A percentile compares a stretch with the other conserved stretches of the same genome.
These are phyloP conservation scores for Oenanthe oenanthe DNA, from an alignment of 2,113 vertebrate species.

Conservation along the genomic window DNA sequence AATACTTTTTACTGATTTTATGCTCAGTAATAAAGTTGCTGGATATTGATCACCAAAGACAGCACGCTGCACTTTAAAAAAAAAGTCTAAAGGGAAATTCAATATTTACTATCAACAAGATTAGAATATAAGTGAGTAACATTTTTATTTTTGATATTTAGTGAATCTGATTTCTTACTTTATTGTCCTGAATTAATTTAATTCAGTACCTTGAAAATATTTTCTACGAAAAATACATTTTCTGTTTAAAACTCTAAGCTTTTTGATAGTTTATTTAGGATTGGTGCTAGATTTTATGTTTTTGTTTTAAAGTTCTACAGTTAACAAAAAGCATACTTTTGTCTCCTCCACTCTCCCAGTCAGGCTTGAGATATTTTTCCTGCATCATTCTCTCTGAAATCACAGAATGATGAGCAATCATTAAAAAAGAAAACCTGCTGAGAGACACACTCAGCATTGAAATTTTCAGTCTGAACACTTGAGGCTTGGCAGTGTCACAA, in stretches of 20 bases:
- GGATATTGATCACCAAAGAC: not conserved
- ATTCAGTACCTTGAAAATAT: not conserved
- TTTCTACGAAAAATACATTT: not conserved
- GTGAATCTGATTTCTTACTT: not conserved
- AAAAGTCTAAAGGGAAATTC: not conserved
- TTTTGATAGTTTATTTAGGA: not conserved
- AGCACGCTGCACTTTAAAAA: not conserved
- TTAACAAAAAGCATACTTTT: not conserved
- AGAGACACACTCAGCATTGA: not conserved
- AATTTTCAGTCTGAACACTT: constrained; percentile 1
- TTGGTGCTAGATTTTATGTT: not conserved
- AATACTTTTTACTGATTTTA: not conserved
- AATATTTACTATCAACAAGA: not conserved
- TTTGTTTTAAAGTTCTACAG: not conserved
- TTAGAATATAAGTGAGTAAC: not conserved
- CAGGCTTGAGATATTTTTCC: not conserved
- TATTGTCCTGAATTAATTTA: not conserved
- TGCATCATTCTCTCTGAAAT: not conserved
- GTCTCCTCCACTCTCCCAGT: not conserved
- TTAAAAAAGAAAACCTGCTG: not conserved
- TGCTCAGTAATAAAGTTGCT: not conserved
- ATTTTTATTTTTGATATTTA: not conserved
- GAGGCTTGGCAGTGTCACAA: not conserved
- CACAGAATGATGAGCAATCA: not conserved
- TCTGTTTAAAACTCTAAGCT: not conserved